Percentiles rank a stretch among this genome's conserved stretches.
Conservation (phyloP, 2,888 invertebrate species). For the Antitype chi region DNA sequence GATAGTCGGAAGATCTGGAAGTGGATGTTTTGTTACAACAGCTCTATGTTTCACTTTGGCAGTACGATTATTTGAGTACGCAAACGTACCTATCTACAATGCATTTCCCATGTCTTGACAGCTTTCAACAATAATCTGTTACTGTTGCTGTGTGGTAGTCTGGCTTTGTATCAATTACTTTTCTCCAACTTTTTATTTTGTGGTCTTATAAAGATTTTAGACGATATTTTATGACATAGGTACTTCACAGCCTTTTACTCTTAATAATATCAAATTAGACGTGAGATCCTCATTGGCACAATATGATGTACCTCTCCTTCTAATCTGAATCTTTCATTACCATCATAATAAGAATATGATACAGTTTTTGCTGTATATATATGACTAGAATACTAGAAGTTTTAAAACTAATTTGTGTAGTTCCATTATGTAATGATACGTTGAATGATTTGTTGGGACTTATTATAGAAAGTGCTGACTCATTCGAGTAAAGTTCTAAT, state of each 20-base stretch:
- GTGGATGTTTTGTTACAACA: neutral
- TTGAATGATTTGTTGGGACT: neutral
- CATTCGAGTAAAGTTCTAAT: neutral
- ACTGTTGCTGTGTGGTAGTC: too few species aligned
- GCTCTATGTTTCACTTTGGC: neutral
- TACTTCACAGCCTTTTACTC: neutral
- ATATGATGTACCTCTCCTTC: neutral
- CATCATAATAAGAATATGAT: neutral
- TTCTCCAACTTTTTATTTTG: too few species aligned
- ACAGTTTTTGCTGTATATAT: too few species aligned
- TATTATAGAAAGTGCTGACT: neutral
- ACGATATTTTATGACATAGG: too few species aligned
- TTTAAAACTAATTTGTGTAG: neutral
- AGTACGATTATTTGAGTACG: neutral
- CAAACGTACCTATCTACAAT: too few species aligned
- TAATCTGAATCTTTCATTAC: neutral
- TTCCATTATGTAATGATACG: neutral
- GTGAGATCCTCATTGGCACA: neutral
- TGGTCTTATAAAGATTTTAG: too few species aligned
- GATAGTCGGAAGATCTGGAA: slow-evolving; percentile 93
- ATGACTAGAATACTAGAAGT: too few species aligned
- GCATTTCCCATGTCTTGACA: too few species aligned
- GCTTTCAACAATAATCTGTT: too few species aligned
- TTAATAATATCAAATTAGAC: neutral
- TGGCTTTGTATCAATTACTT: too few species aligned